Conservation (phyloP, 1,140 invertebrate genomes). For the Zaprionus gabonicus region DNA sequence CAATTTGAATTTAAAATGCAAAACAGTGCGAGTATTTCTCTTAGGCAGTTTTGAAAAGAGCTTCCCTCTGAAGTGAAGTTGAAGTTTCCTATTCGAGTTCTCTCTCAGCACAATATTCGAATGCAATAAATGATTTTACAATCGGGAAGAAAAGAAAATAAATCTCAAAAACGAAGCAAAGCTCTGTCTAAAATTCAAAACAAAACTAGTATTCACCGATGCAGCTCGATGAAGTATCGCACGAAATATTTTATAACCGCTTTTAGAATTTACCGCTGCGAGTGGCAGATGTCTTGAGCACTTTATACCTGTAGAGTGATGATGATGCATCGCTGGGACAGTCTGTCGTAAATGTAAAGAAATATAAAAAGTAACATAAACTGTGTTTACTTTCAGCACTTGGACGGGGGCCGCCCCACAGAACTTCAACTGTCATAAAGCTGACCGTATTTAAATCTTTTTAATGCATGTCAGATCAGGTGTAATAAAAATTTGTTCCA, state of each 20-base stretch:
- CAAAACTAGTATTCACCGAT: conserved; percentile 33
- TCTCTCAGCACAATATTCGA: conserved; percentile 20
- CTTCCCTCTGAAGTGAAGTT: conserved; percentile 23
- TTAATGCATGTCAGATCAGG: background rate
- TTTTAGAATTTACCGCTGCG: conserved; percentile 41
- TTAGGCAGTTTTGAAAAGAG: background rate
- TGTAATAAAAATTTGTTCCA: background rate
- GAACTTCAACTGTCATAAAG: conserved; percentile 2
- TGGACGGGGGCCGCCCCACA: background rate
- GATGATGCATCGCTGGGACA: conserved; percentile 12
- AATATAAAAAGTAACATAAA: conserved; percentile 19
- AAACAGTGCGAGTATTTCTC: conserved; percentile 9
- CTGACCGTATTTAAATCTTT: conserved; percentile 2
- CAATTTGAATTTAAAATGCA: conserved; percentile 44
- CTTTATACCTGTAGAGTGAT: background rate
- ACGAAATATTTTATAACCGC: conserved; percentile 40
- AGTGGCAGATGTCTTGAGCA: conserved; percentile 5
- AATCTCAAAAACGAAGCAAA: conserved; percentile 17
- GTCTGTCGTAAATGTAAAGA: conserved; percentile 24
- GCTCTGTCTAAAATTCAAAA: conserved; percentile 32
- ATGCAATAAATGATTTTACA: conserved; percentile 26
- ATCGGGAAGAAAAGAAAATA: conserved; percentile 2
- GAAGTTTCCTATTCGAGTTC: conserved; percentile 15
- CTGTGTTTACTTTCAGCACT: background rate
- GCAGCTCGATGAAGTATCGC: conserved; percentile 23